phyloP scores from a whole-genome alignment of 1,140 invertebrate genomes.

The Ceratina calcarata region DNA sequence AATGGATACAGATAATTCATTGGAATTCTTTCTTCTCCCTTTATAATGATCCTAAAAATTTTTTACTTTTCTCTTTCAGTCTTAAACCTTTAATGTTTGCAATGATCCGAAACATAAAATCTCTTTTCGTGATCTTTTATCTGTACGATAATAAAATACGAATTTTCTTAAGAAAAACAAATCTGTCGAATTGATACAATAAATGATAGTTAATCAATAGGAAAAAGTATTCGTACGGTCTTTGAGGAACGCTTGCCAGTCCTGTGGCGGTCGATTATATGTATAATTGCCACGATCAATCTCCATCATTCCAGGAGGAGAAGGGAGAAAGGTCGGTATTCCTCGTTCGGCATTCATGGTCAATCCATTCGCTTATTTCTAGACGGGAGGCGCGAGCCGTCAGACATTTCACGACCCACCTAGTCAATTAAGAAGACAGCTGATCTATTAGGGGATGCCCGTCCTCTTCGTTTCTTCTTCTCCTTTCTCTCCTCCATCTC shows the following conservation, averaged over 20 bases:
- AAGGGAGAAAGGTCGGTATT: slow-evolving; percentile 17
- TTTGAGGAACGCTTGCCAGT: too few relatives aligned
- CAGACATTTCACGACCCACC: slow-evolving; percentile 58
- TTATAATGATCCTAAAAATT: background rate
- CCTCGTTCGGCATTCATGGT: slow-evolving; percentile 50
- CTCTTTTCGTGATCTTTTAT: too few relatives aligned
- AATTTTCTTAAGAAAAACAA: too few relatives aligned
- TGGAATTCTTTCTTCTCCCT: background rate
- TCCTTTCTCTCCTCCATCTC: background rate
- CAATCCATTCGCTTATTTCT: slow-evolving; percentile 51
- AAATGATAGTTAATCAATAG: too few relatives aligned
- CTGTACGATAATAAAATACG: too few relatives aligned
- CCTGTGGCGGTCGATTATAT: slow-evolving; percentile 30
- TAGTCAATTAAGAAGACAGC: slow-evolving; percentile 72
- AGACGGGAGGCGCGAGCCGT: slow-evolving; percentile 52
- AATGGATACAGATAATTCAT: background rate
- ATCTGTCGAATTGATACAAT: too few relatives aligned
- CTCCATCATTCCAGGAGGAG: slow-evolving; percentile 10
- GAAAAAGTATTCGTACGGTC: background rate
- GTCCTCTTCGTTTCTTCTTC: slow-evolving; percentile 18
- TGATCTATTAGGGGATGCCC: slow-evolving; percentile 68
- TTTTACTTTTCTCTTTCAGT: background rate
- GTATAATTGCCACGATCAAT: slow-evolving; percentile 43
- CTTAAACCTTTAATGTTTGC: background rate
- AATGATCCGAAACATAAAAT: background rate